These are phyloP conservation scores for Mesembrinibis cayennensis DNA, from an alignment of 2,113 vertebrate genomes.

Conservation along the genomic window DNA sequence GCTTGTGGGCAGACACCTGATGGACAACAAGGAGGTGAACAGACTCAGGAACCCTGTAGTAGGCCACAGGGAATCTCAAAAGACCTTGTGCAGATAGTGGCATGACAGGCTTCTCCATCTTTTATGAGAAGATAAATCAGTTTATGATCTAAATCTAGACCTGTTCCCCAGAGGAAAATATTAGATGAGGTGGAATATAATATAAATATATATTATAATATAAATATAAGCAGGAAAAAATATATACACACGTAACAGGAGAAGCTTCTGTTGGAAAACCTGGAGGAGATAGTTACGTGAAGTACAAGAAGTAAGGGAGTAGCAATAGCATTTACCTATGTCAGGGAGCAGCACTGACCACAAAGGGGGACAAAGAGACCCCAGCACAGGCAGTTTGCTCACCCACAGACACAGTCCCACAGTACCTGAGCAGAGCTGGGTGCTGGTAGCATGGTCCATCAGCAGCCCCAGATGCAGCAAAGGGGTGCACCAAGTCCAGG, in stretches of 20 bases:
- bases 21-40: not conserved
- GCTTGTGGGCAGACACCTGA: not conserved
- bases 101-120: not conserved
- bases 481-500: not conserved
- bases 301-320: rapidly evolving
- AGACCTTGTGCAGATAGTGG: not conserved
- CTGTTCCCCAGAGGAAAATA: not conserved
- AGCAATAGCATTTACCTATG: not conserved
- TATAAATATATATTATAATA: no score
- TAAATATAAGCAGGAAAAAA: not conserved
- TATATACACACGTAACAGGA: rapidly evolving
- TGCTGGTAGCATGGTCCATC: not conserved
- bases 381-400: not conserved
- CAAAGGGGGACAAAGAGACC: not conserved
- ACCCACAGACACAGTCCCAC: not conserved
- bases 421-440: not conserved
- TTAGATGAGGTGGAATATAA: not conserved
- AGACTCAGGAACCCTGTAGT: not conserved
- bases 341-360: not conserved
- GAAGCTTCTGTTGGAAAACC: not conserved
- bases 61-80: not conserved
- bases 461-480: not conserved
- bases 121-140: not conserved
- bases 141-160: not conserved
- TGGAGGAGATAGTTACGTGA: not conserved